These are phyloP conservation scores for Plotosus lineatus DNA, from an alignment of 2,113 vertebrate genomes.

Conservation along the genomic window DNA sequence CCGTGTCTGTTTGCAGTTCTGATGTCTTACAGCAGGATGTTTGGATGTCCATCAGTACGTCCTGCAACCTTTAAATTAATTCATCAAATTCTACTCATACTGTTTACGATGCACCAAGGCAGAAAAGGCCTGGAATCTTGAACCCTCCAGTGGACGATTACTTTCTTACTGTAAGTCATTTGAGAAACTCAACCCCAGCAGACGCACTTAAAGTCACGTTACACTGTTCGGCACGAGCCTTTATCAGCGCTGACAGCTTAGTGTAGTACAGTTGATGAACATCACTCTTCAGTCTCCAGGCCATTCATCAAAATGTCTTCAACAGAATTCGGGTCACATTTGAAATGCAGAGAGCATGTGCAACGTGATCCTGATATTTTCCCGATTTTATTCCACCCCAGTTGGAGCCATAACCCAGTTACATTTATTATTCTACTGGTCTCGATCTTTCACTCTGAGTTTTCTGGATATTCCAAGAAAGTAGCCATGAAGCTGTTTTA, in stretches of 20 bases:
- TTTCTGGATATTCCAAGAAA: background rate
- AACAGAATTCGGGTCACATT: background rate
- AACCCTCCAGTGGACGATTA: background rate
- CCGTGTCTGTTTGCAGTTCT: background rate
- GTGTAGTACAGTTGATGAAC: slow-evolving; percentile 4
- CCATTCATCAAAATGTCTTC: background rate
- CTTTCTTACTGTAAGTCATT: background rate
- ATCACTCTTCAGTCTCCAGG: slow-evolving; percentile 8
- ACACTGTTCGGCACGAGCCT: background rate
- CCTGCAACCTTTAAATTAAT: background rate
- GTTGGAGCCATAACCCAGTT: background rate
- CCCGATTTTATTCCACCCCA: background rate
- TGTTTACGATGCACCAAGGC: background rate
- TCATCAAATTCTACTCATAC: background rate
- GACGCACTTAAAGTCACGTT: background rate
- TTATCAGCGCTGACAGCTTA: background rate
- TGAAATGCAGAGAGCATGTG: background rate
- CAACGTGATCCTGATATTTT: background rate
- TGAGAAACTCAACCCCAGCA: background rate
- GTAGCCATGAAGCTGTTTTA: background rate
- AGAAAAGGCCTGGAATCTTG: background rate
- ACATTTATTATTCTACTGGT: background rate
- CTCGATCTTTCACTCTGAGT: background rate
- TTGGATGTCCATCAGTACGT: background rate
- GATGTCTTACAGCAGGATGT: background rate